Percentiles rank a stretch among this genome's conserved stretches.
Evolutionary conservation across 2,888 invertebrate species (phyloP).

Genomic region (Macrophya annulata): DNA sequence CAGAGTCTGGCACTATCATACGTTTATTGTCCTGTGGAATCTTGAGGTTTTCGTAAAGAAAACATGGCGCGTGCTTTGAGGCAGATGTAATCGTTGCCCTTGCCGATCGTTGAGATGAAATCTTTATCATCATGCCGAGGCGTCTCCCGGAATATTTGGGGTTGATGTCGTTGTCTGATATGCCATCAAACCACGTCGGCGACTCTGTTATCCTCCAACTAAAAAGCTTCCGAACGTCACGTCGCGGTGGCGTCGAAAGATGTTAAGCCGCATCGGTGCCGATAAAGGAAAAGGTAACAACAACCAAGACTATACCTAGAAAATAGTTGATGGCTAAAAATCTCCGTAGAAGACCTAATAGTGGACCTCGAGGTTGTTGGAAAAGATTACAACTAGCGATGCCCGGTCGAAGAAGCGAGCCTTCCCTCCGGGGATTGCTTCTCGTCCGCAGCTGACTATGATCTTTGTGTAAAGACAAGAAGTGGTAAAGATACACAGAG

Average conservation of each 20-base stretch:
- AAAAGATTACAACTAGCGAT: background rate
- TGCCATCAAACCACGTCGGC: background rate
- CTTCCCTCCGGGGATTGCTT: conserved; percentile 46
- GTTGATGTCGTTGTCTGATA: conserved; percentile 25
- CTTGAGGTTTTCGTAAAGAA: background rate
- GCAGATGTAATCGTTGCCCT: conserved; percentile 19
- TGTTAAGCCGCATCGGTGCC: background rate
- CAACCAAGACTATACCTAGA: background rate
- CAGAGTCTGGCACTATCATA: background rate
- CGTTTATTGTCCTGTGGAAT: background rate
- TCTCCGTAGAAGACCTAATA: background rate
- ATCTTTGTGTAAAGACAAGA: conserved; percentile 35
- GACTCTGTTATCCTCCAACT: conserved; percentile 9
- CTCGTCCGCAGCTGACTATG: conserved; percentile 25
- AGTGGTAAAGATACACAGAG: conserved; percentile 15
- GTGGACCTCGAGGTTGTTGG: background rate
- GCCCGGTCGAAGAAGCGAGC: conserved; percentile 1
- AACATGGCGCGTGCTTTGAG: background rate
- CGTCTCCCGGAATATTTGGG: conserved; percentile 19
- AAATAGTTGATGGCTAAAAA: background rate
- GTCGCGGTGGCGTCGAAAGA: background rate
- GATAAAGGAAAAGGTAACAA: conserved; percentile 27
- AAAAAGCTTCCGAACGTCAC: background rate
- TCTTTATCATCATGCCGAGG: conserved; percentile 23
- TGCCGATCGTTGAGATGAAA: conserved; percentile 43